A percentile compares a stretch with the other conserved stretches of the same genome.
phyloP scores from a whole-genome alignment of 2,888 invertebrate genomes.

The Campopleginae sp. region DNA sequence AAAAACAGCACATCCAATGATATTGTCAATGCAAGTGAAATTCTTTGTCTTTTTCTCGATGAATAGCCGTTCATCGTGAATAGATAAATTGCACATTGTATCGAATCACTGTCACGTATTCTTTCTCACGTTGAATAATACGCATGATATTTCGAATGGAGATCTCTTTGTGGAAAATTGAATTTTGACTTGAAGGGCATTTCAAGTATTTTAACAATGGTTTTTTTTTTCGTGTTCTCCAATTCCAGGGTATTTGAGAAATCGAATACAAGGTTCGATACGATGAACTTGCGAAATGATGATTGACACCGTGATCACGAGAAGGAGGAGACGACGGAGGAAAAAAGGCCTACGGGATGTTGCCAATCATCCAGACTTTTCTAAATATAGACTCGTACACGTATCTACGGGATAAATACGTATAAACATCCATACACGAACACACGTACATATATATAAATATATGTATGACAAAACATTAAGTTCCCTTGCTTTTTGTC shows the following conservation, averaged over 20 bases:
- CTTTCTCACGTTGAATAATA: not conserved
- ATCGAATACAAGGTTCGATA: not conserved
- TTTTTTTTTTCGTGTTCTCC: not conserved
- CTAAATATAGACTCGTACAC: constrained; percentile 4
- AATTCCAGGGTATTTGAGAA: not conserved
- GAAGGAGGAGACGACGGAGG: not conserved
- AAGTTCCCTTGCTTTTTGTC: constrained; percentile 21
- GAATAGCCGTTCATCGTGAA: not conserved
- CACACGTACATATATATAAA: not conserved
- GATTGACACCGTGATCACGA: constrained; percentile 18
- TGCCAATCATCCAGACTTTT: constrained; percentile 54
- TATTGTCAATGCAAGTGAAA: not conserved
- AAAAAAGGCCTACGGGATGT: constrained; percentile 59
- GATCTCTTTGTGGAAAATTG: not conserved
- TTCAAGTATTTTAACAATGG: not conserved
- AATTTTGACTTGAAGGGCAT: not conserved
- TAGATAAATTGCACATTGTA: not conserved
- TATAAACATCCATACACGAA: not conserved
- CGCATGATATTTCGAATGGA: not conserved
- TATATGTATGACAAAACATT: not conserved
- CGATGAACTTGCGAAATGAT: constrained; percentile 37
- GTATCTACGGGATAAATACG: not conserved
- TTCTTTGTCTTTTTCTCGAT: constrained; percentile 6
- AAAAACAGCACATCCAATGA: not conserved
- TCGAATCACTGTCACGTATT: not conserved